A percentile compares a stretch with the other conserved stretches of the same genome.
These are phyloP conservation scores for Gallinago nigripennis DNA, from an alignment of 2,797 vertebrate species.

Conservation along the genomic window DNA sequence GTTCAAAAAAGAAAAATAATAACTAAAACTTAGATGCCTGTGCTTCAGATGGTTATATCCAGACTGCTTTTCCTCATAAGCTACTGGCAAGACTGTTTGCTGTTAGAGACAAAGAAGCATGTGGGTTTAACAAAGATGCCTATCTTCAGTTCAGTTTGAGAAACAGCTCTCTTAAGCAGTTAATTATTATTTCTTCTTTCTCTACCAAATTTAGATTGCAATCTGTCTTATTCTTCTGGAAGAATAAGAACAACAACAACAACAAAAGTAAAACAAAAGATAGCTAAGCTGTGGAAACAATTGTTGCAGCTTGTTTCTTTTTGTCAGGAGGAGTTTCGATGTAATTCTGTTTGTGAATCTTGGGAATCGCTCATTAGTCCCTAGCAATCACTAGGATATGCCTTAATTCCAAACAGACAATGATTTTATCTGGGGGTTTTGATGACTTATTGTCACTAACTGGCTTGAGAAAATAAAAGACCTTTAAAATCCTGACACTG, in stretches of 20 bases:
- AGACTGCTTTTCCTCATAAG: not conserved
- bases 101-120: not conserved
- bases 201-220: constrained; percentile 31
- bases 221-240: constrained; percentile 31
- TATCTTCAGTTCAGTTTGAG: constrained; percentile 20
- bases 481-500: not conserved
- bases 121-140: constrained; percentile 17
- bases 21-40: not conserved
- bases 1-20: not conserved
- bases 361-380: not conserved
- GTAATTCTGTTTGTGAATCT: not conserved
- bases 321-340: not conserved
- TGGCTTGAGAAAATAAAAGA: not conserved
- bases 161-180: not conserved
- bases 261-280: not conserved
- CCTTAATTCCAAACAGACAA: not conserved
- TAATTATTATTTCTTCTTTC: constrained; percentile 19
- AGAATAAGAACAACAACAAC: not conserved
- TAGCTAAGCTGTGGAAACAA: not conserved
- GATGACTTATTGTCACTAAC: not conserved
- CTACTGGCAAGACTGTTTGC: not conserved
- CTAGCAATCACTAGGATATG: not conserved
- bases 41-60: not conserved
- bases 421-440: not conserved
- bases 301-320: not conserved